Evolutionary conservation across 2,888 invertebrate species (phyloP).

Genomic region (Hypselothyrea guttata): DNA sequence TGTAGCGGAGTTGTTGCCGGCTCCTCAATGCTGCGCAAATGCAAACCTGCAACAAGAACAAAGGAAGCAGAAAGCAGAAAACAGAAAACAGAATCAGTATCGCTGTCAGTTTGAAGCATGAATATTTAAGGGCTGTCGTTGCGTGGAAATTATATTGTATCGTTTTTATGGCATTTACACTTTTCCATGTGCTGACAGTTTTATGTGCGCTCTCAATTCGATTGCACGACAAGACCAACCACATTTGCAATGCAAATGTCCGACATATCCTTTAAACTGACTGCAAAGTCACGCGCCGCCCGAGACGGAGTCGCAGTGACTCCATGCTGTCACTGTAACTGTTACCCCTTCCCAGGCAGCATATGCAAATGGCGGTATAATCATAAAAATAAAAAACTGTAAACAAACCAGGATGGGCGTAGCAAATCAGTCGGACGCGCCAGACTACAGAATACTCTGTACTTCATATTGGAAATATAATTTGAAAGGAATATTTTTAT

Average conservation of each 20-base stretch:
- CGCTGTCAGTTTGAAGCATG: slow-evolving; percentile 11
- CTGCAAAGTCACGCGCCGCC: slow-evolving; percentile 43
- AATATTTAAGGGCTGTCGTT: slow-evolving; percentile 40
- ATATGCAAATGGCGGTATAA: slow-evolving; percentile 43
- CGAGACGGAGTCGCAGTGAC: too few species aligned
- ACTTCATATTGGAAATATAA: too few species aligned
- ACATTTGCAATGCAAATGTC: slow-evolving; percentile 73
- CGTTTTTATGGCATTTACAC: slow-evolving; percentile 12
- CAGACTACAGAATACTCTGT: too few species aligned
- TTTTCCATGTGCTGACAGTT: slow-evolving; percentile 21
- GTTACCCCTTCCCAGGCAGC: slow-evolving; percentile 1
- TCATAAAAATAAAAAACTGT: slow-evolving; percentile 30
- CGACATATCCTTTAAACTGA: slow-evolving; percentile 53
- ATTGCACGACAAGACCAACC: slow-evolving; percentile 28
- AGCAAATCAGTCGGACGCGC: too few species aligned
- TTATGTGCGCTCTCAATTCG: slow-evolving; percentile 42
- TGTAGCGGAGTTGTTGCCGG: slow-evolving; percentile 85
- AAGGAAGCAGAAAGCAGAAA: too few species aligned
- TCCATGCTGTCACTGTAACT: neutral
- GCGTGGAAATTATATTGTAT: slow-evolving; percentile 5
- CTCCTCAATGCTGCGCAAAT: slow-evolving; percentile 93
- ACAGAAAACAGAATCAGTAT: slow-evolving; percentile 8
- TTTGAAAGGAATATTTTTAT: too few species aligned
- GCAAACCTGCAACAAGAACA: slow-evolving; percentile 86
- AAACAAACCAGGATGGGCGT: slow-evolving; percentile 8